Conservation (phyloP, 2,797 vertebrate species). For the Adelosebastes latens region DNA sequence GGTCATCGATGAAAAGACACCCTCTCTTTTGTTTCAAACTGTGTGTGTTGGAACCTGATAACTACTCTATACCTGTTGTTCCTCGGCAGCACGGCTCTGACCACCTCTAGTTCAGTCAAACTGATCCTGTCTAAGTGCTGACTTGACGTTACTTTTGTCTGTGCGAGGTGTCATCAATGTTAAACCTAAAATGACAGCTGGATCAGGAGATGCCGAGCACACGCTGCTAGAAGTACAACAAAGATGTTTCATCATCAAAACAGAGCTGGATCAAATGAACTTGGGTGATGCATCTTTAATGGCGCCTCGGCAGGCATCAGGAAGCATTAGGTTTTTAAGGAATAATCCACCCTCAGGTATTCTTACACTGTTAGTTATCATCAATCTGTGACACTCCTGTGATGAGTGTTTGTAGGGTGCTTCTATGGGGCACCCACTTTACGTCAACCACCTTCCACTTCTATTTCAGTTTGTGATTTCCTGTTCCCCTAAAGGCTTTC, state of each 20-base stretch:
- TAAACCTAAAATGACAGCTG: conserved; percentile 31
- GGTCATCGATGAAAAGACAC: background rate
- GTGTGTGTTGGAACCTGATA: background rate
- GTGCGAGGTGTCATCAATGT: conserved; percentile 25
- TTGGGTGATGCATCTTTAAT: conserved; percentile 62
- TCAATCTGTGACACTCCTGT: conserved; percentile 32
- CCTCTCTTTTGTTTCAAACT: background rate
- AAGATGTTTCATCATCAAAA: conserved; percentile 74
- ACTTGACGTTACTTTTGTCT: conserved; percentile 35
- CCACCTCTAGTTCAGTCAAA: conserved; percentile 26
- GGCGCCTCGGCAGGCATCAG: conserved; percentile 41
- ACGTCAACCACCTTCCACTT: background rate
- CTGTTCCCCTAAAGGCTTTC: conserved; percentile 13
- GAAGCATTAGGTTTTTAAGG: conserved; percentile 60
- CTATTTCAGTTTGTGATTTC: conserved; percentile 9
- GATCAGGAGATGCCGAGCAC: conserved; percentile 48
- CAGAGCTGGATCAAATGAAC: conserved; percentile 59
- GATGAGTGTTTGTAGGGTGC: conserved; percentile 18
- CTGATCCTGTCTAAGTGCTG: conserved; percentile 9
- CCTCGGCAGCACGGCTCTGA: background rate
- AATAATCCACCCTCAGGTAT: conserved; percentile 46
- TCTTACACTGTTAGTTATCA: conserved; percentile 42
- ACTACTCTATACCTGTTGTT: conserved; percentile 8
- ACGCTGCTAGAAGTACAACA: conserved; percentile 44
- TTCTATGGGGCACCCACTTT: background rate